A percentile compares a stretch with the other conserved stretches of the same genome.
phyloP scores from a whole-genome alignment of 2,113 vertebrate genomes.

The cat (Felis catus) region F.catus_Fca126_mat1.0 CM031421.1:47951001-47951500 shows the following conservation, averaged over 20 bases:
- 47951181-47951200: not conserved
- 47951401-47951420: not conserved
- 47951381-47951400: not conserved
- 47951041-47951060: not conserved
- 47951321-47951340: not conserved
- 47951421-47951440: not conserved
- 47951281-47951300: not conserved
- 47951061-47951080: not conserved
- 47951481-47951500: not conserved
- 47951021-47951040: not conserved
- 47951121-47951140: not conserved
- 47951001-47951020: not conserved
- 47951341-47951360: not conserved
- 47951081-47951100: not conserved
- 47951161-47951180: too few relatives aligned
- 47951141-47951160: not conserved
- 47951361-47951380: slow-evolving; percentile 20
- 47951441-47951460: not conserved
- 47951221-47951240: not conserved
- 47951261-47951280: not conserved
- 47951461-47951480: not conserved
- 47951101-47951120: not conserved
- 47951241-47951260: not conserved
- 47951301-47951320: not conserved
- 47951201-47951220: not conserved